Percentiles rank a stretch among this genome's conserved stretches.
Conservation (phyloP, 2,113 vertebrate species). For the Peromyscus maniculatus region DNA sequence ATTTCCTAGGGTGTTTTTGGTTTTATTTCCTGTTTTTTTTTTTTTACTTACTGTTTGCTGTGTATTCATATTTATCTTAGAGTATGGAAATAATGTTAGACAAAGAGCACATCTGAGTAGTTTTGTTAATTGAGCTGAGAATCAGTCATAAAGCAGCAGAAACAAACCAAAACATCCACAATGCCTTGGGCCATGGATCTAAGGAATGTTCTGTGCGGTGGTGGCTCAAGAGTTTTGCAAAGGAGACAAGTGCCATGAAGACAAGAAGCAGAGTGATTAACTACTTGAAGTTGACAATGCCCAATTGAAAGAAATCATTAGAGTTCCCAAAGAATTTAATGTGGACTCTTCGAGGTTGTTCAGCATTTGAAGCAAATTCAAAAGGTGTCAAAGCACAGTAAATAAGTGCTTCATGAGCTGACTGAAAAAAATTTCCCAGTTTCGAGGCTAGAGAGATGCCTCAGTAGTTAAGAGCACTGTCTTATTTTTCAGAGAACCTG, state of each 20-base stretch:
- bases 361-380: background rate
- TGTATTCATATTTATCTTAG: background rate
- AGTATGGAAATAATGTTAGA: background rate
- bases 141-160: background rate
- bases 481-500: background rate
- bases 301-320: background rate
- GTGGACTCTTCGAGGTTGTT: background rate
- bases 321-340: background rate
- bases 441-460: background rate
- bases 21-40: background rate
- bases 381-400: background rate
- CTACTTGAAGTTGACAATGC: background rate
- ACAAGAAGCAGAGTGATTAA: background rate
- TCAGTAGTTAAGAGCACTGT: background rate
- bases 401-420: background rate
- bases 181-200: background rate
- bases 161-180: background rate
- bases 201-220: background rate
- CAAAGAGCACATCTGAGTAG: background rate
- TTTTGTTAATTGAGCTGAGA: background rate
- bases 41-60: background rate
- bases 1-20: background rate
- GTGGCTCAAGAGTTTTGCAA: background rate
- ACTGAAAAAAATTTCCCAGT: background rate
- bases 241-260: background rate